Base-by-base conservation (phyloP, 2,888 invertebrate genomes). In the Amorpha juglandis region DNA sequence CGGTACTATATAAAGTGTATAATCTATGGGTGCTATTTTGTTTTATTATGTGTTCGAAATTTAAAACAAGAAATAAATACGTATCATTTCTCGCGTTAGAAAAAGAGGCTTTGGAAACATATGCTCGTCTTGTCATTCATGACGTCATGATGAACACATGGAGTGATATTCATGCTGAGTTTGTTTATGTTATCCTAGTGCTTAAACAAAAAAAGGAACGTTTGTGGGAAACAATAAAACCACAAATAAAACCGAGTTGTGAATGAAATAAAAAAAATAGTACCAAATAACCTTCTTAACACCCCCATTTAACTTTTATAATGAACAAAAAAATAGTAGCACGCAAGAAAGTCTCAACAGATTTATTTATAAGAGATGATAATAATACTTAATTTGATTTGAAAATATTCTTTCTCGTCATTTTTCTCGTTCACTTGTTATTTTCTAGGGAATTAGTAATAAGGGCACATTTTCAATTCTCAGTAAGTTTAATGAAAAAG, bases 141-240 rank as follows among this genome's bases (percentile, higher is more conserved):
- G 38, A 42, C 58, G 58, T 58, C 38, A 58, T 42, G 19, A 9
- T n/a, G 19, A 38, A 19, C 58, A 58, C 53, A 64, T 53, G 53
- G 27, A 45, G 33, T 14, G n/a, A 45, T 12, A 8, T 64, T 11
- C 8, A 8, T 33, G 6, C n/a, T 9, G 6, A 33, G 33, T 47
- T 12, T 45, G 14, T 64, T 53, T 50, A 64, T 64, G 45, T 53
- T 53, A 53, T 45, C 42, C 45, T 42, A 42, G 53, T 64, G 38
- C 9, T 16, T 52, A 9, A 53, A 21, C 19, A 16, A 58, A 63
- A 51, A 58, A 38, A 35, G 9, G 8, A 9, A 19, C 16, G 35
- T 16, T 45, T 1, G 7, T 48, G 50, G 50, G 50, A 19, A 50
- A 50, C 19, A 3, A 19, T 50, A 48, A 16, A 48, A 35, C 35